These are phyloP conservation scores for Spialia ferax DNA, from an alignment of 2,888 invertebrate genomes.

Conservation along the genomic window DNA sequence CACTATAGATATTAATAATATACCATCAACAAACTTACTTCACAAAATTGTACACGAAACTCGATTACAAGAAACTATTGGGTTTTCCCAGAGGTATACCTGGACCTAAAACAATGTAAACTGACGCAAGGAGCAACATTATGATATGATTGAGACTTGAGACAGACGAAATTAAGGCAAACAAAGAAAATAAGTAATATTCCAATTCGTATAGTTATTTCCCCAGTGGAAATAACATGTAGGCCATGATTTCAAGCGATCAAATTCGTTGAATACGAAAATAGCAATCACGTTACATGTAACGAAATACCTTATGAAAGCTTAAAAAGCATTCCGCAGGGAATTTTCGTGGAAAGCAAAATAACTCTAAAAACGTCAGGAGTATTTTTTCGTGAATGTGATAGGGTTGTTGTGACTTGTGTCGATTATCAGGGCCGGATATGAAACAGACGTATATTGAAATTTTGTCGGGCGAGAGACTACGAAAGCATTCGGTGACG, in stretches of 20 bases:
- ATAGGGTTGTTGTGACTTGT: not conserved
- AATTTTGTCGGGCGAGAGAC: not conserved
- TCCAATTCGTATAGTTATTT: constrained; percentile 8
- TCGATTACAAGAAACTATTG: too few relatives aligned
- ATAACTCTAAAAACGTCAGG: not conserved
- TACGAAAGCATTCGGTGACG: not conserved
- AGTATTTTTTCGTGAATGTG: constrained; percentile 5
- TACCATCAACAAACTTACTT: too few relatives aligned
- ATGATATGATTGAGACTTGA: not conserved
- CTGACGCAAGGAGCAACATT: not conserved
- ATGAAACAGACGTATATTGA: not conserved
- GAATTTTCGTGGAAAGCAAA: constrained; percentile 10
- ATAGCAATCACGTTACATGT: constrained; percentile 30
- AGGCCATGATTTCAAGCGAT: constrained; percentile 26
- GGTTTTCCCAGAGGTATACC: not conserved
- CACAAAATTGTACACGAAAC: too few relatives aligned
- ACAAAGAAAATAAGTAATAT: constrained; percentile 17
- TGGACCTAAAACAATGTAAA: not conserved
- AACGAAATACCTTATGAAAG: constrained; percentile 34
- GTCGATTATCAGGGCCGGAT: not conserved
- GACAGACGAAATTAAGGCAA: constrained; percentile 27
- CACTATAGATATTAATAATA: too few relatives aligned
- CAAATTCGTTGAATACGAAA: constrained; percentile 30
- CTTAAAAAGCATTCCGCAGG: constrained; percentile 25
- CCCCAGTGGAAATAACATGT: constrained; percentile 23